phyloP scores from a whole-genome alignment of 2,888 invertebrate species.

The Scotopteryx bipunctaria region DNA sequence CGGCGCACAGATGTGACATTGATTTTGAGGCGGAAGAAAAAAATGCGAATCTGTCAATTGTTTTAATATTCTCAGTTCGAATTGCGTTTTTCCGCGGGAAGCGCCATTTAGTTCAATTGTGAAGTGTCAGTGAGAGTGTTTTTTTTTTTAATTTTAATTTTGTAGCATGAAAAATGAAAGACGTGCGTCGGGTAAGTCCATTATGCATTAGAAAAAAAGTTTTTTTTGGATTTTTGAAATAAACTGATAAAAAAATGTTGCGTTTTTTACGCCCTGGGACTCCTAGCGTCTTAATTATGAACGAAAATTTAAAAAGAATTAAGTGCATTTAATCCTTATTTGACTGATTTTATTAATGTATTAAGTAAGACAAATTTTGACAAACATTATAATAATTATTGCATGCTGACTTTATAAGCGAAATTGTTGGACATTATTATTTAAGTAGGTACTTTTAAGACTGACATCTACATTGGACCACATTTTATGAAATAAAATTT shows the following conservation, averaged over 20 bases:
- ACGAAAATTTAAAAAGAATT: not conserved
- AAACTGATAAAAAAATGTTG: too few relatives aligned
- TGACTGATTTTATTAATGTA: too few relatives aligned
- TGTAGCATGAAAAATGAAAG: constrained; percentile 40
- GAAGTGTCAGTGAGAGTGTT: constrained; percentile 15
- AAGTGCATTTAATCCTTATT: too few relatives aligned
- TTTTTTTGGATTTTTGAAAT: not conserved
- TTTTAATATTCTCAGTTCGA: constrained; percentile 39
- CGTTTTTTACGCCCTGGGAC: too few relatives aligned
- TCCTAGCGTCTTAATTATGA: too few relatives aligned
- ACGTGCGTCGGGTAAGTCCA: constrained; percentile 32
- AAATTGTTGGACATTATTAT: too few relatives aligned
- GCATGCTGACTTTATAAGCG: too few relatives aligned
- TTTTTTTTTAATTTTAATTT: constrained; percentile 13
- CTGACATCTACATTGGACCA: too few relatives aligned
- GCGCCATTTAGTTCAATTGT: constrained; percentile 27
- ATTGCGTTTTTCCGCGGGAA: constrained; percentile 54
- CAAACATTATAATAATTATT: too few relatives aligned
- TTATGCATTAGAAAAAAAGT: not conserved
- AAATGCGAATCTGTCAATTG: constrained; percentile 45
- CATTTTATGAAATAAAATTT: too few relatives aligned
- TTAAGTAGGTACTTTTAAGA: too few relatives aligned
- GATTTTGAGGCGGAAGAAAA: constrained; percentile 56
- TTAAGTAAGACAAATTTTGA: too few relatives aligned
- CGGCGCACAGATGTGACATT: constrained; percentile 53